Evolutionary conservation across 2,888 invertebrate genomes (phyloP), one percentile per base, ranked within the genome.

Genomic region (Magallana nippona): DNA sequence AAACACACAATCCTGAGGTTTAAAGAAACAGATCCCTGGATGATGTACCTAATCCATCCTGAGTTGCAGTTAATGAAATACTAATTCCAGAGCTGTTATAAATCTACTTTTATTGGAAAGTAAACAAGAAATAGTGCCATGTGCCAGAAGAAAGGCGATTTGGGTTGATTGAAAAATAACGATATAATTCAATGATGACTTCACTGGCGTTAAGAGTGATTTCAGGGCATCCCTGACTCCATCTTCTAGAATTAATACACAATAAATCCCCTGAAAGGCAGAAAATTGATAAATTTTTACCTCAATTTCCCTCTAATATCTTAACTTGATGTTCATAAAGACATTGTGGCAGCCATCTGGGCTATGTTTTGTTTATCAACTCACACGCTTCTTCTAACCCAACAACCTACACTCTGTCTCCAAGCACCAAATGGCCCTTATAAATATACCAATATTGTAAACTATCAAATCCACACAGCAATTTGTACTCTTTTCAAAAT

Each of bases 51-150:
- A 15, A 71, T 71, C 71, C 71, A 27, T 32, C 22, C 32, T 0
- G 71, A 71, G 71, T 32, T 60, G 19, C 71, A 15, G 71, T 5
- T 71, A 71, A 71, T 71, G 71, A 71, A 71, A 71, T 71, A 71
- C 71, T 71, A 71, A 71, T 71, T 71, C 71, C 71, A 71, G 27
- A 71, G 22, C 27, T 71, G 71, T 71, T 71, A 71, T 71, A 71
- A 71, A 71, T 71, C 71, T 71, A 27, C 22, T 32, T 71, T 71
- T 71, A 71, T 71, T 71, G 71, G 27, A 71, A 71, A 71, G 71
- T 27, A 71, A 71, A 71, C 71, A 71, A 71, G 32, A 71, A 71
- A 71, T 27, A 11, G 22, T 71, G 71, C 71, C 71, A 71, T 71
- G 71, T 71, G 71, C 27, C 27, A 27, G 27, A 71, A 71, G 71